A percentile compares a stretch with the other conserved stretches of the same genome.
These are phyloP conservation scores for Drosophila lacteicornis DNA, from an alignment of 1,140 invertebrate genomes.

Conservation along the genomic window DNA sequence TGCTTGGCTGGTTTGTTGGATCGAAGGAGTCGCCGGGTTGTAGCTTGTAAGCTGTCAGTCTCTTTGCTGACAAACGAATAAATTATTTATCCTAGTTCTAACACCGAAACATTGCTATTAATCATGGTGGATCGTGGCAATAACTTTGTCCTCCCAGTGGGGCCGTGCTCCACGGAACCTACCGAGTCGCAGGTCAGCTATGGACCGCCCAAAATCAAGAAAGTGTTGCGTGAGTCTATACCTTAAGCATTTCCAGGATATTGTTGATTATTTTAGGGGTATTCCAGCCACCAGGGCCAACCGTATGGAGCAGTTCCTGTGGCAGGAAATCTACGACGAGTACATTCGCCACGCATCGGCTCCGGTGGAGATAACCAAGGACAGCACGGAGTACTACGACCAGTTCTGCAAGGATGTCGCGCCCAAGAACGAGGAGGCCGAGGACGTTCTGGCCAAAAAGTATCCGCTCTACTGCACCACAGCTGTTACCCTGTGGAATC, in stretches of 20 bases:
- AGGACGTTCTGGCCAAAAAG: slow-evolving; percentile 60
- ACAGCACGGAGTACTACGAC: slow-evolving; percentile 72
- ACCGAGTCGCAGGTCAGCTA: slow-evolving; percentile 64
- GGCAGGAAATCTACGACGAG: slow-evolving; percentile 74
- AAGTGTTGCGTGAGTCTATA: slow-evolving; percentile 48
- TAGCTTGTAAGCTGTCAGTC: slow-evolving; percentile 31
- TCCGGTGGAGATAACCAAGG: slow-evolving; percentile 11
- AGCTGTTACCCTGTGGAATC: slow-evolving; percentile 71
- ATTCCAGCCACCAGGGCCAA: slow-evolving; percentile 62
- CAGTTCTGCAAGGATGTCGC: slow-evolving; percentile 74
- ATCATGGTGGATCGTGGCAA: slow-evolving; percentile 38
- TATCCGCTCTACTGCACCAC: slow-evolving; percentile 77
- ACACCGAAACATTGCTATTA: slow-evolving; percentile 8
- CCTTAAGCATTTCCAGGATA: not conserved
- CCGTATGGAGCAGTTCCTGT: slow-evolving; percentile 70
- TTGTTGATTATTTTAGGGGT: not conserved
- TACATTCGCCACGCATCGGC: slow-evolving; percentile 62
- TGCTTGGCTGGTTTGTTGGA: slow-evolving; percentile 27
- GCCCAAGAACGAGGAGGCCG: slow-evolving; percentile 57
- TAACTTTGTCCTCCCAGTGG: slow-evolving; percentile 37
- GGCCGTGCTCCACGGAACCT: slow-evolving; percentile 31
- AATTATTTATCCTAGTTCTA: slow-evolving; percentile 67
- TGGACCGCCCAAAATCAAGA: slow-evolving; percentile 57
- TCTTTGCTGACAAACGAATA: slow-evolving; percentile 43
- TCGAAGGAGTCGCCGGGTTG: slow-evolving; percentile 13